Base-by-base conservation (phyloP, 2,113 vertebrate genomes). In the Mobula birostris region DNA sequence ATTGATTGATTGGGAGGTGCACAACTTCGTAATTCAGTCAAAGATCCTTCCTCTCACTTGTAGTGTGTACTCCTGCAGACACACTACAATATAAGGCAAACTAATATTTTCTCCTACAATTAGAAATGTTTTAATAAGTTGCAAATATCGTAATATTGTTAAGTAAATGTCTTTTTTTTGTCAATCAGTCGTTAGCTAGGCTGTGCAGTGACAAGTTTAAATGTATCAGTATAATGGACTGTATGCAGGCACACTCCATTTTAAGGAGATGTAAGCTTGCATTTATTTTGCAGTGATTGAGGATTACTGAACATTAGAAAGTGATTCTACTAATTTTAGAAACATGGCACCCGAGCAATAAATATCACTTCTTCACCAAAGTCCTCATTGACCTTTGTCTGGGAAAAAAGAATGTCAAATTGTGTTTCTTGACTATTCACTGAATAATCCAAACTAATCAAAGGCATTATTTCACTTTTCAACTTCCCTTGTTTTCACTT, bases 221-320 rank as follows among this genome's bases (percentile, higher is more conserved):
- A 15, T 17, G 17, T 27, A 7, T 88, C 27, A n/a, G 58, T 27
- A 21, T 3, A 87, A 87, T 74, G 14, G 11, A 63, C 11, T 63
- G 56, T 61, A 14, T n/a, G 21, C 5, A 24, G 5, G 21, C 5
- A 85, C 8, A 29, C 36, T 7, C 19, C 40, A 83, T 56, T 48
- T 40, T 36, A 40, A 17, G 78, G 40, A 80, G 32, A 21, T 24
- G 19, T 24, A 56, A 24, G 56, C 80, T 19, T 58, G 48, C 19
- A 83, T 87, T 58, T 19, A 87, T 88, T 88, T 88, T 88, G 29
- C 85, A 63, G 63, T n/a, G 29, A n/a, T 88, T 63, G 29, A 88
- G 63, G 24, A 85, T 24, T n/a, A 7, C 61, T 88, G 48, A 63
- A 88, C 15, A 27, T 58, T 85, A 7, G 27, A 29, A 32, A n/a